Conservation (phyloP, 2,797 vertebrate species). For the Parauchenoglanis punctatus region DNA sequence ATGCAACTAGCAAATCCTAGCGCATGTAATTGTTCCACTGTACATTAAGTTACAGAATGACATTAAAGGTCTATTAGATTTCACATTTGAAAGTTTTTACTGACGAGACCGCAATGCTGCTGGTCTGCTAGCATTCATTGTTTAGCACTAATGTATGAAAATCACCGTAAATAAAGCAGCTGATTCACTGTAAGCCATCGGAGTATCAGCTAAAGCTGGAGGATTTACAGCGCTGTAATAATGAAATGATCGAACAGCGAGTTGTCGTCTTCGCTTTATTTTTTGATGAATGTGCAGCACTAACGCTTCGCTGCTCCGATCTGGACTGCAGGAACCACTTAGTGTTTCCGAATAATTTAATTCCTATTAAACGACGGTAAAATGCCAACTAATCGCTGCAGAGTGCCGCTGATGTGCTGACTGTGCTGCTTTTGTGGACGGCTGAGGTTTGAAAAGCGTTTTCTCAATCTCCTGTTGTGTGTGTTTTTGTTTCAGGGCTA, state of each 20-base stretch:
- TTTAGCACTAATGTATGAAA: neutral
- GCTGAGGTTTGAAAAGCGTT: neutral
- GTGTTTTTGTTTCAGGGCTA: conserved; percentile 19
- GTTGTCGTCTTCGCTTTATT: neutral
- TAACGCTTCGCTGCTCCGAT: neutral
- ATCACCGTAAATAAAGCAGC: too few relatives aligned
- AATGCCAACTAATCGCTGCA: neutral
- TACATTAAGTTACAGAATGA: neutral
- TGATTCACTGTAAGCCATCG: neutral
- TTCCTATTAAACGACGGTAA: neutral
- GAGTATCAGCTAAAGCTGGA: too few relatives aligned
- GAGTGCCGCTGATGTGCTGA: conserved; percentile 24
- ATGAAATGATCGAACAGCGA: neutral
- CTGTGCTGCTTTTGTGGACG: neutral
- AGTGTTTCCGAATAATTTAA: neutral
- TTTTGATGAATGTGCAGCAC: neutral
- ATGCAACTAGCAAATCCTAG: neutral
- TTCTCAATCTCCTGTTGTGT: neutral
- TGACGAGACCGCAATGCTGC: neutral
- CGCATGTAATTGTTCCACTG: neutral
- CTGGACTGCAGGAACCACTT: neutral
- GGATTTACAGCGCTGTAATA: neutral
- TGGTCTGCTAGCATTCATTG: too few relatives aligned
- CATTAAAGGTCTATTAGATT: too few relatives aligned
- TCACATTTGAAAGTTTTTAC: too few relatives aligned